A percentile compares a stretch with the other conserved stretches of the same genome.
Conservation (phyloP, 2,113 vertebrate species). For the Rattus norvegicus region GRCr8 NC_086025.1:123958501-123959000, state of each 20-base stretch:
- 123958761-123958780: constrained; percentile 82
- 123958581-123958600: constrained; percentile 90
- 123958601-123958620: constrained; percentile 87
- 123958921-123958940: constrained; percentile 4
- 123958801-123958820: constrained; percentile 54
- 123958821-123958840: constrained; percentile 47
- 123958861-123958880: not conserved
- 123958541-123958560: constrained; percentile 50
- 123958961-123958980: not conserved
- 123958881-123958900: constrained; percentile 19
- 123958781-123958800: constrained; percentile 84
- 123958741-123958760: constrained; percentile 84
- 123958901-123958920: constrained; percentile 56
- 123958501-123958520: constrained; percentile 64
- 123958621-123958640: constrained; percentile 89
- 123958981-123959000: constrained; percentile 4
- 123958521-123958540: constrained; percentile 63
- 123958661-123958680: constrained; percentile 91
- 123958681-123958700: constrained; percentile 91
- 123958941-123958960: not conserved
- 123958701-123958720: constrained; percentile 93
- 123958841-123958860: constrained; percentile 48
- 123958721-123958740: constrained; percentile 92
- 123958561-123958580: constrained; percentile 70
- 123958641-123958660: constrained; percentile 92